Conservation (phyloP, 1,140 invertebrate genomes). For the Panagrolaimus sp. region DNA sequence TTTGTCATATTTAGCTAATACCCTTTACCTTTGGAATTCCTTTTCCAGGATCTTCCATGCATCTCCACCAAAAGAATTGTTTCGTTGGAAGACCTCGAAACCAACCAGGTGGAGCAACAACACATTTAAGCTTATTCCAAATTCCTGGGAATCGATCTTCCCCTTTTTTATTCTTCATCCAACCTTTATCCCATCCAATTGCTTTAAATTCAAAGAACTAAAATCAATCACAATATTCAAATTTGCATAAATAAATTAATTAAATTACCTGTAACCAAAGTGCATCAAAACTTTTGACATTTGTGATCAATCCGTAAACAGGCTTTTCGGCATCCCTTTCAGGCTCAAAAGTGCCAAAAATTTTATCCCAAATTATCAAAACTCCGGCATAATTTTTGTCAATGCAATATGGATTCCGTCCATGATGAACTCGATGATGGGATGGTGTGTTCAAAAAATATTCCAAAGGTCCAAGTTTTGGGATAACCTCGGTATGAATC, state of each 20-base stretch:
- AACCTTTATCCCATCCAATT: conserved; percentile 29
- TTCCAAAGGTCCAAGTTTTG: conserved; percentile 62
- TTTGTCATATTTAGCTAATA: too few relatives aligned
- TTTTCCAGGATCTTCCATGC: conserved; percentile 18
- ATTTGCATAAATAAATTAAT: too few relatives aligned
- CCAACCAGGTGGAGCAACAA: conserved; percentile 27
- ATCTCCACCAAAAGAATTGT: conserved; percentile 30
- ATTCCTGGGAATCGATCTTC: conserved; percentile 27
- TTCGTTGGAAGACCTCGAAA: conserved; percentile 26
- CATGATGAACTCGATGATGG: conserved; percentile 66
- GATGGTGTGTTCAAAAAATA: conserved; percentile 65
- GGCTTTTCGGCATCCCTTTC: conserved; percentile 60
- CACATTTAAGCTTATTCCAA: conserved; percentile 23
- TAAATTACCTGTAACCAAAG: conserved; percentile 29
- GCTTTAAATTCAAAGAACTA: conserved; percentile 36
- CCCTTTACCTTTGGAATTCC: conserved; percentile 25
- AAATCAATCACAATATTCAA: conserved; percentile 28
- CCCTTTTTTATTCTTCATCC: conserved; percentile 25
- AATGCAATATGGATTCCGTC: conserved; percentile 65
- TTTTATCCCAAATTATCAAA: conserved; percentile 65
- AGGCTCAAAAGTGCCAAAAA: conserved; percentile 64
- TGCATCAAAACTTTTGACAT: conserved; percentile 62
- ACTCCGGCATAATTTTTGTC: conserved; percentile 67
- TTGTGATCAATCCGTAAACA: conserved; percentile 63
- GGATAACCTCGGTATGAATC: conserved; percentile 30